phyloP scores from a whole-genome alignment of 2,113 vertebrate species.

The Crotalus horridus region DNA sequence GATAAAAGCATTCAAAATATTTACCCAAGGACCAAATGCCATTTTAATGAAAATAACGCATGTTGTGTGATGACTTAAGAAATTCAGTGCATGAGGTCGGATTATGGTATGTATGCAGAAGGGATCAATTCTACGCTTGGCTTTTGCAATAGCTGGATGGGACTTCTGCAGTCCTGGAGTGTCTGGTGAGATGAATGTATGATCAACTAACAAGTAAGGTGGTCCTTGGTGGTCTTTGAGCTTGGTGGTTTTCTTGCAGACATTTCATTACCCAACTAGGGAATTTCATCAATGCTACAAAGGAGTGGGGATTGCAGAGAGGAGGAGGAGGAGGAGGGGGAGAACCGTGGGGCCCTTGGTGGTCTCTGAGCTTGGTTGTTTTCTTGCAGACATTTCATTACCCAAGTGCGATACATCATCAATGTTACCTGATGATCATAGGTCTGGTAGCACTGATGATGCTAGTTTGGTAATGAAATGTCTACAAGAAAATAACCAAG shows the following conservation, averaged over 20 bases:
- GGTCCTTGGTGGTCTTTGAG: not conserved
- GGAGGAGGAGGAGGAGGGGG: too few relatives aligned
- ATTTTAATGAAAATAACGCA: not conserved
- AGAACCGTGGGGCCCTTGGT: too few relatives aligned
- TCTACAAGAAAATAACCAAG: not conserved
- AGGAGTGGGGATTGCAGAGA: too few relatives aligned
- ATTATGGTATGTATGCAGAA: not conserved
- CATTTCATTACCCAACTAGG: too few relatives aligned
- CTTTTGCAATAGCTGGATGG: conserved; percentile 26
- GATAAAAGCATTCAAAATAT: not conserved
- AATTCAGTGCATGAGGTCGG: not conserved
- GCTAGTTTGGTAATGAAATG: not conserved
- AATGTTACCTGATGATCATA: not conserved
- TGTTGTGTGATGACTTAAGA: not conserved
- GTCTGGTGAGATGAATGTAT: conserved; percentile 28
- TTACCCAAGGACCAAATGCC: not conserved
- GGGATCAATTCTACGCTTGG: not conserved
- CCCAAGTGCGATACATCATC: not conserved
- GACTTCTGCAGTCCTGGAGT: conserved; percentile 10
- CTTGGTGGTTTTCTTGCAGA: too few relatives aligned
- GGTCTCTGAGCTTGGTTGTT: too few relatives aligned
- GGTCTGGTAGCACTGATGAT: not conserved
- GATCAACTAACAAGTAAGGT: not conserved
- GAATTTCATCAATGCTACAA: too few relatives aligned
- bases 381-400: not conserved